phyloP scores from a whole-genome alignment of 2,888 invertebrate species.

The Caenorhabditis uteleia region DNA sequence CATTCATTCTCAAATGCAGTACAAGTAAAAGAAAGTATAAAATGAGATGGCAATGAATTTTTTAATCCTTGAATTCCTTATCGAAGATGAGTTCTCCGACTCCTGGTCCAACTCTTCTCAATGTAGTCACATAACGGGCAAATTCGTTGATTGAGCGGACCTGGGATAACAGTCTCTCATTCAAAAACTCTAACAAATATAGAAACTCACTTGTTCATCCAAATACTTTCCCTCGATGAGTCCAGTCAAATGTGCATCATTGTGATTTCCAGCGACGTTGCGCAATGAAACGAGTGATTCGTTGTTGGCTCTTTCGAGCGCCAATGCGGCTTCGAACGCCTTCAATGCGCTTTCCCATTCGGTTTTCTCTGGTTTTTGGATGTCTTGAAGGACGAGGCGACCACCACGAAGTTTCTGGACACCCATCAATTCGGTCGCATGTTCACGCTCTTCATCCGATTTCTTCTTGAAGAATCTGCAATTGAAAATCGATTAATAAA shows the following conservation, averaged over 20 bases:
- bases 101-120: slow-evolving; percentile 76
- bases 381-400: slow-evolving; percentile 76
- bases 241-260: slow-evolving; percentile 75
- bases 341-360: slow-evolving; percentile 79
- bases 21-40: no score
- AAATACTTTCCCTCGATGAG: slow-evolving; percentile 54
- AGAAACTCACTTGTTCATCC: slow-evolving; percentile 40
- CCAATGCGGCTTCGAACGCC: slow-evolving; percentile 80
- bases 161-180: slow-evolving; percentile 17
- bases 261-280: slow-evolving; percentile 75
- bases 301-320: slow-evolving; percentile 82
- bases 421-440: slow-evolving; percentile 74
- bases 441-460: slow-evolving; percentile 82
- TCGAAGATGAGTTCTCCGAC: slow-evolving; percentile 76
- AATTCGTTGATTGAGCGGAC: slow-evolving; percentile 77
- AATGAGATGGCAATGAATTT: no score
- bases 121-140: slow-evolving; percentile 79
- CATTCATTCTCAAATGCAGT: no score
- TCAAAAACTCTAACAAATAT: neutral
- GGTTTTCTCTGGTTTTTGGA: slow-evolving; percentile 76
- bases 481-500: no score
- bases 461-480: slow-evolving; percentile 72
- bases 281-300: slow-evolving; percentile 78
- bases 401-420: slow-evolving; percentile 81
- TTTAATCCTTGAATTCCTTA: slow-evolving; percentile 71